phyloP scores from a whole-genome alignment of 2,888 invertebrate genomes.

The Synanthedon andrenaeformis region DNA sequence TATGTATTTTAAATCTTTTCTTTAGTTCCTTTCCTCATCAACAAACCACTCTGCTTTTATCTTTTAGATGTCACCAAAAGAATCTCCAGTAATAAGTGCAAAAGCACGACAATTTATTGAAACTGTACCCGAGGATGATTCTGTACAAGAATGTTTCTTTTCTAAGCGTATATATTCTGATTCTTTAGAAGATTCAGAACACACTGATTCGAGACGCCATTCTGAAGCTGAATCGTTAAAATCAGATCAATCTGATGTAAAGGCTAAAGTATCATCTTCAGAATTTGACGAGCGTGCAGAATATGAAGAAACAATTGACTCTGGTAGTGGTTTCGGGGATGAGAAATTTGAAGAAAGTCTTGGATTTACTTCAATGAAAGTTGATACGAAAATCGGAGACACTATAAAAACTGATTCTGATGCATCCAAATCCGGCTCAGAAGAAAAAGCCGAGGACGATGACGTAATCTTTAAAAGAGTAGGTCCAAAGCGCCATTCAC shows the following conservation, averaged over 20 bases:
- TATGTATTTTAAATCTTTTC: neutral
- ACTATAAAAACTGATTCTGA: conserved; percentile 50
- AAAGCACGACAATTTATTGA: conserved; percentile 67
- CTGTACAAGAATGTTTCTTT: conserved; percentile 67
- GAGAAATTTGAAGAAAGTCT: conserved; percentile 64
- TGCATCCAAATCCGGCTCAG: conserved; percentile 28
- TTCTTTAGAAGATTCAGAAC: conserved; percentile 64
- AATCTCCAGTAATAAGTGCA: conserved; percentile 63
- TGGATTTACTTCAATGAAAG: conserved; percentile 52
- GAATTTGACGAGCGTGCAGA: conserved; percentile 65
- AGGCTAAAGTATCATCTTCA: conserved; percentile 59
- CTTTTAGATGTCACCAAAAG: conserved; percentile 43
- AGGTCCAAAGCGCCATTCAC: conserved; percentile 56
- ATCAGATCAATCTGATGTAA: conserved; percentile 63
- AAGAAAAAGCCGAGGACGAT: conserved; percentile 17
- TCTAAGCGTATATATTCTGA: conserved; percentile 67
- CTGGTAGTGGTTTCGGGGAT: conserved; percentile 64
- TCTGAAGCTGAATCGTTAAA: conserved; percentile 66
- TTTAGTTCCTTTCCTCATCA: conserved; percentile 1
- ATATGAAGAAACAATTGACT: conserved; percentile 58
- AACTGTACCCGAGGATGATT: conserved; percentile 67
- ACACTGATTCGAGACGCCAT: conserved; percentile 60
- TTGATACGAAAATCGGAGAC: conserved; percentile 38
- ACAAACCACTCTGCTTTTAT: neutral
- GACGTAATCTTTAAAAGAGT: conserved; percentile 58